Base-by-base conservation (phyloP, 35 echinoderm and acorn worm species). In the Ptychodera flava region DNA sequence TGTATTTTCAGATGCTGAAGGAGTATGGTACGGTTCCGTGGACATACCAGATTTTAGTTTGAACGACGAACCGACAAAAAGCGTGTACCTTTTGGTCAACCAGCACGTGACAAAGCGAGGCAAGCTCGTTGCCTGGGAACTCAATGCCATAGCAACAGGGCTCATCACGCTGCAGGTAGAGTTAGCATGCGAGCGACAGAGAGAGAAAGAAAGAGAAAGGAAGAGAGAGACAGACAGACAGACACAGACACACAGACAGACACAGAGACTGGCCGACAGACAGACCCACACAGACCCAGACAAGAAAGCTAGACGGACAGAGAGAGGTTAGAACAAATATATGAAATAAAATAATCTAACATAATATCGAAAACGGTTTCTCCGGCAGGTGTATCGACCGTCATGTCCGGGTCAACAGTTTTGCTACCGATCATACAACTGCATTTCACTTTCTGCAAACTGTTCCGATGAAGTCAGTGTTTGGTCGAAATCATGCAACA, bases 371-470 rank as follows among this genome's bases (percentile, higher is more conserved):
- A n/a, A n/a, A n/a, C n/a, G n/a, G n/a, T n/a, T n/a, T n/a, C n/a
- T n/a, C n/a, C n/a, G n/a, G n/a, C 75, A 95, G 93, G 85, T 95
- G 80, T 95, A 95, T 85, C 90, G 93, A 0, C 93, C 93, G 27
- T 33, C 80, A 1, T 95, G 93, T 78, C 75, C 80, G 0, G 83
- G 86, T 1, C 79, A 85, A 16, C 52, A 33, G 30, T 95, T 89
- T 79, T 95, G 93, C 37, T 86, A 89, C 32, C 90, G 90, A 16
- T 84, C 93, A 28, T 85, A 89, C 77, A 89, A 84, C 30, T 95
- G 93, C 79, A 88, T 92, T 76, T 77, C 82, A 32, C 64, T 77
- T 15, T 79, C 90, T 78, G 75, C 82, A 31, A 85, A 95, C n/a
- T 95, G 93, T 80, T 83, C 88, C 78, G 90, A 92, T 29, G 75